These are phyloP conservation scores for Zygothrica quintamaculata DNA, from an alignment of 2,888 invertebrate genomes.

Conservation along the genomic window DNA sequence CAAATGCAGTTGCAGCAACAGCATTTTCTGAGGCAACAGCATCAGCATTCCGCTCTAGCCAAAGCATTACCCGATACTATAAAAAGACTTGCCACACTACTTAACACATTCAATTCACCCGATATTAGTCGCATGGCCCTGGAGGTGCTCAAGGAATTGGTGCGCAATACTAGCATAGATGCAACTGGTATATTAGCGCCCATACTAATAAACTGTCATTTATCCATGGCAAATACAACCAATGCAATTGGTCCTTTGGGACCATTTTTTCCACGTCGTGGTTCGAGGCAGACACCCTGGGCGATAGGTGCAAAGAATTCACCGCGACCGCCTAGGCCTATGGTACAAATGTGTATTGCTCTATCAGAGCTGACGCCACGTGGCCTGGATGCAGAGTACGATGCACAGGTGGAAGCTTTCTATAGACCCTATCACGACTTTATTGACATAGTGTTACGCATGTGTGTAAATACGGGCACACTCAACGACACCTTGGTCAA, in stretches of 20 bases:
- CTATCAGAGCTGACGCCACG: conserved; percentile 88
- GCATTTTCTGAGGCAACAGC: conserved; percentile 79
- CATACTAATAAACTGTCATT: conserved; percentile 93
- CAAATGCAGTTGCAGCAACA: conserved; percentile 81
- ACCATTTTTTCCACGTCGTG: conserved; percentile 91
- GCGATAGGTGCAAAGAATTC: conserved; percentile 87
- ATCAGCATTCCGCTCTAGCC: conserved; percentile 84
- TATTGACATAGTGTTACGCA: conserved; percentile 92
- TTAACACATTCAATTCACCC: conserved; percentile 94
- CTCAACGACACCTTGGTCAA: conserved; percentile 94
- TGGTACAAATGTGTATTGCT: conserved; percentile 94
- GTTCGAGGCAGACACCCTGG: conserved; percentile 85
- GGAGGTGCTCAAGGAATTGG: conserved; percentile 86
- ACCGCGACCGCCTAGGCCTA: conserved; percentile 89
- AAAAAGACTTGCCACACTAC: conserved; percentile 92
- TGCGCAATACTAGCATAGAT: conserved; percentile 83
- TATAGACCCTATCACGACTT: conserved; percentile 95
- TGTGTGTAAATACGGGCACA: conserved; percentile 94
- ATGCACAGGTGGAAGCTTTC: conserved; percentile 90
- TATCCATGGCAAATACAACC: conserved; percentile 90
- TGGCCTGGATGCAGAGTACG: conserved; percentile 91
- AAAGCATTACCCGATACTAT: conserved; percentile 96
- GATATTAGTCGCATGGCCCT: conserved; percentile 92
- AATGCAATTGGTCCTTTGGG: conserved; percentile 88
- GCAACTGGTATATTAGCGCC: conserved; percentile 92